phyloP scores from a whole-genome alignment of 2,888 invertebrate species.

The Gonocerus acuteangulatus region DNA sequence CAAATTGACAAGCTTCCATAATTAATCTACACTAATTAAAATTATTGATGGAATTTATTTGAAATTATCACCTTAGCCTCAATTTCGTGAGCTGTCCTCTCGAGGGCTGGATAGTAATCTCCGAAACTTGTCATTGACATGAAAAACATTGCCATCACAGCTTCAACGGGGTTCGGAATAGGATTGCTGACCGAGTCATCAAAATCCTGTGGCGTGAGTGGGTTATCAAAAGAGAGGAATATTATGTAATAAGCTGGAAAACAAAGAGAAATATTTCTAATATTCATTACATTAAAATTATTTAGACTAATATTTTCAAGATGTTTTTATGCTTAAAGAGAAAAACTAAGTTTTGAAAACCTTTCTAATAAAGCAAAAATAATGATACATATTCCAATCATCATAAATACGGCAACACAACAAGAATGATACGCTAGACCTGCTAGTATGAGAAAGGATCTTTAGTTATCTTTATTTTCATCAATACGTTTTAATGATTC shows the following conservation, averaged over 20 bases:
- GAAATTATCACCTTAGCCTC: slow-evolving; percentile 86
- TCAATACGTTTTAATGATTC: too few species aligned
- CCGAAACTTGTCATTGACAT: slow-evolving; percentile 97
- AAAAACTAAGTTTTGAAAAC: not conserved
- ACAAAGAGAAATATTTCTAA: slow-evolving; percentile 27
- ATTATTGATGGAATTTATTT: too few species aligned
- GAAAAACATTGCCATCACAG: slow-evolving; percentile 94
- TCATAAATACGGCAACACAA: too few species aligned
- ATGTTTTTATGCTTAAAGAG: not conserved
- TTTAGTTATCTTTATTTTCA: too few species aligned
- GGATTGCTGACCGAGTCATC: slow-evolving; percentile 78
- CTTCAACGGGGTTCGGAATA: slow-evolving; percentile 86
- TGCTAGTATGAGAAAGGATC: too few species aligned
- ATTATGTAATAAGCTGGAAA: slow-evolving; percentile 79
- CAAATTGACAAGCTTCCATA: too few species aligned
- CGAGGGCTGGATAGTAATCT: slow-evolving; percentile 86
- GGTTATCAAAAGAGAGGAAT: slow-evolving; percentile 79
- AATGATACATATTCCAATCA: too few species aligned
- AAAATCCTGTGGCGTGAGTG: slow-evolving; percentile 70
- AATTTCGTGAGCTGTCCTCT: slow-evolving; percentile 76
- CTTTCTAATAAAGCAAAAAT: too few species aligned
- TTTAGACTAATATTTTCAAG: not conserved
- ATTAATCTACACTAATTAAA: too few species aligned
- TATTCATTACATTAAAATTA: not conserved
- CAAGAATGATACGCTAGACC: too few species aligned